Evolutionary conservation across 1,140 invertebrate species (phyloP), one percentile per base, ranked within the genome.

Genomic region (Bicyclus anynana): DNA sequence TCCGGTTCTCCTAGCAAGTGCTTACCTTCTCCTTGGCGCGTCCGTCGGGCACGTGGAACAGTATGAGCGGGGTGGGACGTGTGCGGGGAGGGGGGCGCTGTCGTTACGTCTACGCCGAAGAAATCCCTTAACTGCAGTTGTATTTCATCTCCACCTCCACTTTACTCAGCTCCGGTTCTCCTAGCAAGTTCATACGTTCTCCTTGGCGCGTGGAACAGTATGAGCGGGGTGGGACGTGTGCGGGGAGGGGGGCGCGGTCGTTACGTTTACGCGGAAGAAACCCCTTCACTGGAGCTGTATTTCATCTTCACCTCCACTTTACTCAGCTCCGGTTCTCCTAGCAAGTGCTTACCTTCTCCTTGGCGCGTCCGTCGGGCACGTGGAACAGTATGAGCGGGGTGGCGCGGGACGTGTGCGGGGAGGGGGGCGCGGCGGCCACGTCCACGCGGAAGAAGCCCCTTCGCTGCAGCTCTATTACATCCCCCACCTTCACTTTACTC

Each of bases 401-500:
- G 53, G 93, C 90, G 6, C 90, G 88, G 37, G 92, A 92, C 3
- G 93, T 93, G 76, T 94, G 91, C 35, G 90, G 80, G 69, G 93
- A 96, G 17, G 87, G 67, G 5, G 91, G 88, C 5, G 90, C 84
- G 74, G 94, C 94, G 0, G 94, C 91, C 37, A 93, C 91, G 84
- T 99, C 97, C 67, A 96, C 97, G 62, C 96, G 94, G 89, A 97
- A 99, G 90, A 96, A 99, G 16, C 98, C 98, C 80, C 96, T 14
- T 12, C 29, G 29, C 29, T 33, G 29, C 9, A 33, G 29, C 29
- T 33, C 29, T 7, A 33, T 7, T 7, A 33, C n/a, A 12, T 33
- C 29, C 9, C 29, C 29, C 29, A 33, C 29, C 29, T 33, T 33
- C 12, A 33, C 29, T 12, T 7, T 12, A 12, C 29, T 33, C 10